These are phyloP conservation scores for Chrysaora quinquecirrha DNA, from an alignment of 30 jellyfish, hydroid and myxozoan species.

Conservation along the genomic window DNA sequence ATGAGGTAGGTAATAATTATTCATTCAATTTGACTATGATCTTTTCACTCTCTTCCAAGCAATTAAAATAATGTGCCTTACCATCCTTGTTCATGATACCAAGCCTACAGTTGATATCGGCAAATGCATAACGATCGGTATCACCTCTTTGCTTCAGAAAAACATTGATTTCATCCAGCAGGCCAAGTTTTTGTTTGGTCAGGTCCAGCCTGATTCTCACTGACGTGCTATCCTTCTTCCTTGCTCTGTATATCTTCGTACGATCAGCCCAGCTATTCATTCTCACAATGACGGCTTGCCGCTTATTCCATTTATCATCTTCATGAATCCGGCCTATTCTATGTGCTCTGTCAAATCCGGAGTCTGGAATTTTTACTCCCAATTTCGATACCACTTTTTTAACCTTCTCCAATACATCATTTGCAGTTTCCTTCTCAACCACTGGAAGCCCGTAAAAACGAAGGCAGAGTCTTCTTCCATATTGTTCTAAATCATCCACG, in stretches of 20 bases:
- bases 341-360: conserved; percentile 36
- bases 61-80: neutral
- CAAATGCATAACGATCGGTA: conserved; percentile 18
- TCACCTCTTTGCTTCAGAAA: too few species aligned
- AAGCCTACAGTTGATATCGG: conserved; percentile 41
- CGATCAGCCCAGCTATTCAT: conserved; percentile 33
- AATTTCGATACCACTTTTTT: conserved; percentile 4
- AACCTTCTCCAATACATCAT: conserved; percentile 13
- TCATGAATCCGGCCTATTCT: conserved; percentile 20
- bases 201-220: conserved; percentile 30
- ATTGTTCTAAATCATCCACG: conserved; percentile 33
- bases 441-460: conserved; percentile 34
- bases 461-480: conserved; percentile 32
- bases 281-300: conserved; percentile 21
- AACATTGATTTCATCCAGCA: too few species aligned
- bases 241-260: too few species aligned
- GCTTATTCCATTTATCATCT: too few species aligned
- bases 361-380: conserved; percentile 22
- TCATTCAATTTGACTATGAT: neutral
- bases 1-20: conserved; percentile 7
- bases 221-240: too few species aligned
- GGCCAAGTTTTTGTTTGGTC: too few species aligned
- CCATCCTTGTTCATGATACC: conserved; percentile 13
- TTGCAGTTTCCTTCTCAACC: conserved; percentile 36
- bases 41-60: neutral